Base-by-base conservation (phyloP, 2,797 vertebrate genomes). In the Selene dorsalis region DNA sequence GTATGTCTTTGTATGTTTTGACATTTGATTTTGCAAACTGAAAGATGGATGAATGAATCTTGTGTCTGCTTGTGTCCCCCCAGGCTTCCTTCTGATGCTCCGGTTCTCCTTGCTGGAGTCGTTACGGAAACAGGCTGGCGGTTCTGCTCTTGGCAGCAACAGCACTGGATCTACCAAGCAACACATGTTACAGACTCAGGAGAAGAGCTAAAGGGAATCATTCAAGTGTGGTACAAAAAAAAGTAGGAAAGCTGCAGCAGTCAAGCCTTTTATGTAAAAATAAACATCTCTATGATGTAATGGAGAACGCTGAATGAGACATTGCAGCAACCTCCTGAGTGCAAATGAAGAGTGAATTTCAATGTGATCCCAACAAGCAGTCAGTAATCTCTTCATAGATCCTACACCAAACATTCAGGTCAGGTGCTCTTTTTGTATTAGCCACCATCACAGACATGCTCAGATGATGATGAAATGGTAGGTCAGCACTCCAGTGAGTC, bases 11-110 rank as follows among this genome's bases (percentile, higher is more conserved):
- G 41, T 16, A 16, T 41, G 5, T 16, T 43, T 14, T 16, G 8
- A 43, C 14, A 43, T 43, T 43, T 43, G 14, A 43, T 18, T 18
- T 17, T 18, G 43, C 17, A 47, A 47, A 47, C 43, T 47, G 43
- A 17, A 18, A 18, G 43, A 9, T 48, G 18, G 45, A 48, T n/a
- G 18, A 48, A 20, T 62, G n/a, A 58, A 22, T 22, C 35, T 22
- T 71, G n/a, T 18, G 61, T 65, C 16, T 66, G 18, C 1, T 71
- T 50, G n/a, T 78, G n/a, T 52, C 24, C 32, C 22, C 12, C 6
- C 88, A 95, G 95, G 95, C 1, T 94, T 95, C 88, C 74, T 95
- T 69, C 83, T 95, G 61, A 94, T 95, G 93, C 79, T 95, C 75
- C 93, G 95, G 50, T 94, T 93, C 92, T 93, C 20, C 45, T 52